Base-by-base conservation (phyloP, 2,113 vertebrate genomes). In the Gobius niger region DNA sequence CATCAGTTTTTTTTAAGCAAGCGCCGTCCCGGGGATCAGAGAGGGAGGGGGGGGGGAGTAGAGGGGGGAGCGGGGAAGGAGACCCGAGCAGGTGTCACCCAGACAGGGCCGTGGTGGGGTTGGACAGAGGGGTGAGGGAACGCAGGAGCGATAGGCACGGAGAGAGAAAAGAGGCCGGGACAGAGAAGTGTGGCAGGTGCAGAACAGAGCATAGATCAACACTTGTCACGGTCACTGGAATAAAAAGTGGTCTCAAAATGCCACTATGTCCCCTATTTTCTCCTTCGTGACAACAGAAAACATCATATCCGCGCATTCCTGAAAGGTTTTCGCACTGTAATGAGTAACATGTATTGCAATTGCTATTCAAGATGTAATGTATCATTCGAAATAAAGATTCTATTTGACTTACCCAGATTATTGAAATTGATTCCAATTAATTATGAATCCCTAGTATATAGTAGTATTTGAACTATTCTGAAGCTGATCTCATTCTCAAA, bases 1-100 rank as follows among this genome's bases (percentile, higher is more conserved):
- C 93, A 92, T 96, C 94, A 95, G 94, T 34, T 34, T 34, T 34
- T 34, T 34, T 34, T 90, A 91, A 92, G 76, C 95, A 94, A 93
- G 71, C 73, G 78, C 92, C 93, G 92, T 95, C 91, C 90, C 93
- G 92, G 85, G 18, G 82, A 96, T 96, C 95, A 83, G 86, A 85
- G 86, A 84, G 81, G 7, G 24, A n/a, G 24, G 24, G 24, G 24
- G 24, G 24, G 1, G 24, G 24, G 24, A 2, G 24, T n/a, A n/a
- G n/a, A n/a, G 24, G 24, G 1, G 24, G 24, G 24, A 2, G 24
- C n/a, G 24, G 52, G 16, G 51, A 53, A 53, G 16, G 51, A 85
- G 84, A 87, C 94, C 95, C 93, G 94, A 94, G 94, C 95, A 97
- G 95, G 95, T 98, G 96, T 97, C 95, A 96, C 93, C 92, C 92